Evolutionary conservation across 2,888 invertebrate genomes (phyloP).

Genomic region (Hemithea aestivaria): DNA sequence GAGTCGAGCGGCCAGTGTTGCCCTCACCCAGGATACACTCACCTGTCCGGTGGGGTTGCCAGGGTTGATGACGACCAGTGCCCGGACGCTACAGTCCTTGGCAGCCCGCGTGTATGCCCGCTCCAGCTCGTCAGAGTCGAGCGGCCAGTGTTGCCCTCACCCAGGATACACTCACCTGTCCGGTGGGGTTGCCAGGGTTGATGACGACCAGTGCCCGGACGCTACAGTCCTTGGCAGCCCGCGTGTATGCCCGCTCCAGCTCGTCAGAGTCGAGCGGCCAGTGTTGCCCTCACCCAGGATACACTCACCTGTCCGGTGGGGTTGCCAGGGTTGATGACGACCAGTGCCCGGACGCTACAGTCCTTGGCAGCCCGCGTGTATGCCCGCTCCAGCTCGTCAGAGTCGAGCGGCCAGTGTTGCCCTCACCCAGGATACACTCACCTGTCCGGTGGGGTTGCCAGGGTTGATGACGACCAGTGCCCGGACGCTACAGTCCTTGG

Average conservation of each 20-base stretch:
- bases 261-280: constrained; percentile 92
- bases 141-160: constrained; percentile 93
- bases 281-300: constrained; percentile 89
- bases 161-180: constrained; percentile 84
- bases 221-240: constrained; percentile 79
- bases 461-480: too few relatives aligned
- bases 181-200: constrained; percentile 99
- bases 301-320: constrained; percentile 82
- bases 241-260: constrained; percentile 86
- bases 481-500: too few relatives aligned
- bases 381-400: too few relatives aligned
- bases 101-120: constrained; percentile 83
- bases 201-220: constrained; percentile 95
- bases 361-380: too few relatives aligned
- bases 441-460: too few relatives aligned
- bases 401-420: too few relatives aligned
- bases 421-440: too few relatives aligned
- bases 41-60: constrained; percentile 98
- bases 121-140: constrained; percentile 89
- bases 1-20: too few relatives aligned
- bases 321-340: too few relatives aligned
- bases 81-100: constrained; percentile 84
- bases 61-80: constrained; percentile 97
- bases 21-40: too few relatives aligned
- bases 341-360: too few relatives aligned